These are phyloP conservation scores for Eristalinus sepulchralis DNA, from an alignment of 2,888 invertebrate species.

Conservation along the genomic window DNA sequence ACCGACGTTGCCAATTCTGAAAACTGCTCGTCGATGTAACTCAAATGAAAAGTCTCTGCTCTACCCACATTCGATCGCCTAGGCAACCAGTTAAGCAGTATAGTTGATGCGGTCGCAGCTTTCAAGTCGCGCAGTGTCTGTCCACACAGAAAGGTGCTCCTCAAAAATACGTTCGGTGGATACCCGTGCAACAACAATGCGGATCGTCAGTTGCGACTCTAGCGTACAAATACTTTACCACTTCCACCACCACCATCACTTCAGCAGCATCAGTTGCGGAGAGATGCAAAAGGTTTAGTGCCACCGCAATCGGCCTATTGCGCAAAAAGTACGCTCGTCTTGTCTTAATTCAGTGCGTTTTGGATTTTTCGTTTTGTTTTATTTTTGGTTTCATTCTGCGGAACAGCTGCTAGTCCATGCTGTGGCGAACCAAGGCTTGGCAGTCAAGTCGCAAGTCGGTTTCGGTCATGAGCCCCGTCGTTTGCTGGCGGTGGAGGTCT, in stretches of 20 bases:
- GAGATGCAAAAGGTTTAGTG: constrained; percentile 54
- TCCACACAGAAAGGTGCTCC: neutral
- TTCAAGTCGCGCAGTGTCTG: neutral
- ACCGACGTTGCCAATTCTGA: neutral
- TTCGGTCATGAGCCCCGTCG: constrained; percentile 10
- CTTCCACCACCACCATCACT: constrained; percentile 39
- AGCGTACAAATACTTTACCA: constrained; percentile 30
- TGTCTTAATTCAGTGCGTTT: constrained; percentile 54
- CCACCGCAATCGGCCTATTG: constrained; percentile 44
- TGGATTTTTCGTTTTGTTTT: constrained; percentile 14
- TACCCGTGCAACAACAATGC: constrained; percentile 4
- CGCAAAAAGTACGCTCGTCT: constrained; percentile 48
- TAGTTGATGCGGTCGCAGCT: neutral
- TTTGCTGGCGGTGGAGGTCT: neutral
- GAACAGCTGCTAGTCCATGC: constrained; percentile 50
- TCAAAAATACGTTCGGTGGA: neutral
- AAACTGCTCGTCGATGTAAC: neutral
- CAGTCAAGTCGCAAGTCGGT: constrained; percentile 19
- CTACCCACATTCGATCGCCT: neutral
- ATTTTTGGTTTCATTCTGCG: neutral
- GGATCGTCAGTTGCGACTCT: neutral
- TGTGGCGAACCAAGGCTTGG: constrained; percentile 21
- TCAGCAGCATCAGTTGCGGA: constrained; percentile 24
- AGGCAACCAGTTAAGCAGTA: neutral
- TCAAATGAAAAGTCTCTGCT: neutral